Evolutionary conservation across 1,140 invertebrate genomes (phyloP), one percentile per base, ranked within the genome.

Genomic region (Polypedilum vanderplanki): DNA sequence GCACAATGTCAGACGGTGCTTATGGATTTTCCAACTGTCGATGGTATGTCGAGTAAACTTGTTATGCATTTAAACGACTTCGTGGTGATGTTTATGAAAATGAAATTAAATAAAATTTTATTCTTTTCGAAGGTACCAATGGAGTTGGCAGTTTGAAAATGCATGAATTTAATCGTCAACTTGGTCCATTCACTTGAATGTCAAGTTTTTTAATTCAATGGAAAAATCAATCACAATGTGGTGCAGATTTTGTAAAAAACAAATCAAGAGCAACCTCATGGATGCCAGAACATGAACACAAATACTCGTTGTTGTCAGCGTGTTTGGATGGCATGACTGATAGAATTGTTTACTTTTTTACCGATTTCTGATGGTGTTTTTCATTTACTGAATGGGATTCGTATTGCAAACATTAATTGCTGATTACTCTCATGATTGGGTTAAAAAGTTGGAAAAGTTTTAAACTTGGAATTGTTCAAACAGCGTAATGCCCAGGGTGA

Each of bases 261-360:
- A 0, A 86, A 91, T 17, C 95, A 98, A 83, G 81, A 76, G 83
- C 89, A n/a, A 7, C 94, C 96, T 0, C 84, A 87, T 67, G 92
- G 91, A 70, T 91, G 78, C 85, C 86, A 4, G 81, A 83, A 33
- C 79, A 83, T 1, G 85, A 84, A 46, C 81, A n/a, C 85, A 2
- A 88, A 88, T 74, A 86, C 87, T 73, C 86, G 93, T 74, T 96
- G 91, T n/a, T 83, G 93, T 89, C 1, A 96, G 95, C n/a, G 95
- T 2, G 90, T 99, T 67, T n/a, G n/a, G 98, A 99, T 83, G 98
- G 98, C 8, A 98, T 99, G 85, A 97, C 94, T 1, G 98, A 99
- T 82, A 87, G 98, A 78, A 83, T 99, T 57, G 89, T 99, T 15
- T 99, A 98, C 82, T 99, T 91, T 83, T 98, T 93, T 80, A 81